A percentile compares a stretch with the other conserved stretches of the same genome.
These are phyloP conservation scores for Callimorpha dominula DNA, from an alignment of 2,888 invertebrate species.

Conservation along the genomic window DNA sequence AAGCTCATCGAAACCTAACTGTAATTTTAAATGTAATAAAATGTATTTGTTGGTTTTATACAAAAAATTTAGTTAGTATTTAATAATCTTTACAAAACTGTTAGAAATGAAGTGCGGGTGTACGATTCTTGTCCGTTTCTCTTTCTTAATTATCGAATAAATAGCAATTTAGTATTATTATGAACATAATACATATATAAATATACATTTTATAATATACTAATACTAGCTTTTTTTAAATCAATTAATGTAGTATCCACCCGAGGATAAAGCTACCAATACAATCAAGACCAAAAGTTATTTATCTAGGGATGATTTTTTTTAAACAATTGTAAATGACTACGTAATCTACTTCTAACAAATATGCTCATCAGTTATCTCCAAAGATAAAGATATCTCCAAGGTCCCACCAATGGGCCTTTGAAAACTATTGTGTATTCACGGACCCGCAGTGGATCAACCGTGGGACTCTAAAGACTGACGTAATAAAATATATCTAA, in stretches of 20 bases:
- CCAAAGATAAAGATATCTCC: neutral
- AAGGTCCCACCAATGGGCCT: neutral
- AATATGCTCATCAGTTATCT: neutral
- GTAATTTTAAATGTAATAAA: neutral
- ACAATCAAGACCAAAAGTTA: too few species aligned
- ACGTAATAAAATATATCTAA: neutral
- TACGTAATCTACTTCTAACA: neutral
- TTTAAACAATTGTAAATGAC: neutral
- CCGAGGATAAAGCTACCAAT: neutral
- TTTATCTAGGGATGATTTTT: too few species aligned
- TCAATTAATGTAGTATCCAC: neutral
- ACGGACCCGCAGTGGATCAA: neutral
- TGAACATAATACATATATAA: too few species aligned
- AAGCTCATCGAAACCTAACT: neutral
- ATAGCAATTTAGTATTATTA: neutral
- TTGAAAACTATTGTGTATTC: neutral
- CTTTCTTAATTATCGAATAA: neutral
- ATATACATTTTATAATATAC: neutral
- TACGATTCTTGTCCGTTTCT: neutral
- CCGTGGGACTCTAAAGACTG: neutral
- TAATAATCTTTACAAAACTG: neutral
- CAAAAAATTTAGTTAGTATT: neutral
- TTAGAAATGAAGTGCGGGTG: too few species aligned
- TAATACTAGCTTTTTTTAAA: neutral
- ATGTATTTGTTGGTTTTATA: conserved; percentile 10